phyloP scores from a whole-genome alignment of 2,888 invertebrate genomes.

The Brachyptera putata region DNA sequence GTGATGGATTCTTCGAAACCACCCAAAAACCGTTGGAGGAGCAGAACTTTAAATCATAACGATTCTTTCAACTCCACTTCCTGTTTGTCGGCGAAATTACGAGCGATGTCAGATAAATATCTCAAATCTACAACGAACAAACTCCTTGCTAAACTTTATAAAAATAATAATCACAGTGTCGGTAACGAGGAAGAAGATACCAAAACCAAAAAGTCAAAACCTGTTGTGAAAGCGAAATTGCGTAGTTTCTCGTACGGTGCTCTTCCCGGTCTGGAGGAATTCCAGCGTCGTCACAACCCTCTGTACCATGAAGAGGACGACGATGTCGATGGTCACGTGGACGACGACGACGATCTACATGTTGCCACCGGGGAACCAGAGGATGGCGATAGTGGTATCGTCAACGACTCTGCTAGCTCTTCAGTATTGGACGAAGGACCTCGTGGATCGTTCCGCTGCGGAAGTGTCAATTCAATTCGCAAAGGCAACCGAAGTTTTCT shows the following conservation, averaged over 20 bases:
- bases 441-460: slow-evolving; percentile 52
- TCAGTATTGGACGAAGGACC: slow-evolving; percentile 56
- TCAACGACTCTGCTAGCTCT: slow-evolving; percentile 66
- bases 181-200: slow-evolving; percentile 1
- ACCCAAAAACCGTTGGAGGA: slow-evolving; percentile 36
- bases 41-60: slow-evolving; percentile 31
- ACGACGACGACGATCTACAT: slow-evolving; percentile 7
- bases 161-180: slow-evolving; percentile 29
- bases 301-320: slow-evolving; percentile 56
- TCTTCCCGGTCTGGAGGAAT: slow-evolving; percentile 66
- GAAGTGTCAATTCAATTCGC: slow-evolving; percentile 50
- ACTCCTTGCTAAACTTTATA: slow-evolving; percentile 64
- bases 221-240: slow-evolving; percentile 42
- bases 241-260: slow-evolving; percentile 73
- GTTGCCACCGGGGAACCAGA: slow-evolving; percentile 38
- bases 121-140: slow-evolving; percentile 64
- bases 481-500: slow-evolving; percentile 31
- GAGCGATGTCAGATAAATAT: slow-evolving; percentile 69
- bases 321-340: slow-evolving; percentile 17
- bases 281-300: slow-evolving; percentile 54
- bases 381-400: slow-evolving; percentile 72
- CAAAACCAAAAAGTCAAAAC: not conserved
- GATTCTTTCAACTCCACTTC: slow-evolving; percentile 46
- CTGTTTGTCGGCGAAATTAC: slow-evolving; percentile 64
- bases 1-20: slow-evolving; percentile 33